Conservation (phyloP, 2,113 vertebrate genomes). For the Jacana jacana region DNA sequence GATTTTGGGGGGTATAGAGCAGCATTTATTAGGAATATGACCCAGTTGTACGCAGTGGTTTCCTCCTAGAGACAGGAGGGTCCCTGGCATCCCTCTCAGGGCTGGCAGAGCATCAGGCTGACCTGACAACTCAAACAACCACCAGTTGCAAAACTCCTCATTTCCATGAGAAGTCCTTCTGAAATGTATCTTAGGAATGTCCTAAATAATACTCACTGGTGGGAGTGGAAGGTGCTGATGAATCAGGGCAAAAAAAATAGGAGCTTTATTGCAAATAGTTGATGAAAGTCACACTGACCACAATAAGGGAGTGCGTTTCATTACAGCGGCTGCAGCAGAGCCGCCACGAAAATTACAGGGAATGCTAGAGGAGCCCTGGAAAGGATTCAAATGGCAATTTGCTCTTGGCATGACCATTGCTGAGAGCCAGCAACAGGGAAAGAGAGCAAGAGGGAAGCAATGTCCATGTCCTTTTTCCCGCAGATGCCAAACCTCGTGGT, state of each 20-base stretch:
- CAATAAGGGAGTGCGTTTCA: background rate
- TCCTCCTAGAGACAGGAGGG: background rate
- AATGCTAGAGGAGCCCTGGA: background rate
- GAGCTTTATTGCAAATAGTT: background rate
- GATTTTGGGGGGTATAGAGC: background rate
- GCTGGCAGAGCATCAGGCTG: fast-evolving
- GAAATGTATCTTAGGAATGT: background rate
- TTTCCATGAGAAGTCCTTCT: background rate
- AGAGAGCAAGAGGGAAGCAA: background rate
- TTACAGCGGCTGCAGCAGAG: background rate
- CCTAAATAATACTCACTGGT: background rate
- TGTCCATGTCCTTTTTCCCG: background rate
- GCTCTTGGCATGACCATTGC: fast-evolving
- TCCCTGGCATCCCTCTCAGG: background rate
- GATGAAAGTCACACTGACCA: conserved; percentile 38
- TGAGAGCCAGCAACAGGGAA: background rate
- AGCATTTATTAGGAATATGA: fast-evolving
- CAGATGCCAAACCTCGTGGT: background rate
- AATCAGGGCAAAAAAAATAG: fast-evolving
- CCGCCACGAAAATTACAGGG: background rate
- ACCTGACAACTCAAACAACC: fast-evolving
- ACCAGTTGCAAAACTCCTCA: background rate
- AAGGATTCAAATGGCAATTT: background rate
- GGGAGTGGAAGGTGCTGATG: conserved; percentile 1
- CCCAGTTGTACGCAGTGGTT: background rate